Evolutionary conservation across 2,113 vertebrate genomes (phyloP).

Genomic region (Brienomyrus longianalis): DNA sequence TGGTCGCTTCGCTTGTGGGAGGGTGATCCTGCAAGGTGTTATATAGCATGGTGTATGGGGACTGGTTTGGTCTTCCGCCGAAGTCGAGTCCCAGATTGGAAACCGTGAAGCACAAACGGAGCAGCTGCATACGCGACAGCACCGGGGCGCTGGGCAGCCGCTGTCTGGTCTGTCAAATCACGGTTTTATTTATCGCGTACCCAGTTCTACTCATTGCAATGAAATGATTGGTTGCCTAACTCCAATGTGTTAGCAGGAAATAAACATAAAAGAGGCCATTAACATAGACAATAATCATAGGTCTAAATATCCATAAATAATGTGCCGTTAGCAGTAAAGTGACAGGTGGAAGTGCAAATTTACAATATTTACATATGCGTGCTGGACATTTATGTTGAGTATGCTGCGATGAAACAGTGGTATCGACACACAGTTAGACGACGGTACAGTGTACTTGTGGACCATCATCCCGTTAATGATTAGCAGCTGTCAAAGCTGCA

Average conservation of each 20-base stretch:
- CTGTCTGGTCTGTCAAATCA: background rate
- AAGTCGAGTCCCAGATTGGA: background rate
- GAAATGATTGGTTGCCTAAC: background rate
- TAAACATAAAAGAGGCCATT: background rate
- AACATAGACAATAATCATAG: background rate
- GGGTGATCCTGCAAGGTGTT: background rate
- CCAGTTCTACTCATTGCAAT: background rate
- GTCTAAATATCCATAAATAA: no score
- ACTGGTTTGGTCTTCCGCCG: background rate
- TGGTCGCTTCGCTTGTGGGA: background rate
- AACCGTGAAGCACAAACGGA: background rate
- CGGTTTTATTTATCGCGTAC: background rate
- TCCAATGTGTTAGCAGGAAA: background rate
- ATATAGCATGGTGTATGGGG: background rate
- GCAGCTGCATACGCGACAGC: background rate
- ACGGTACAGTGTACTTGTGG: background rate
- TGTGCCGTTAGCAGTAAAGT: no score
- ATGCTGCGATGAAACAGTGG: background rate
- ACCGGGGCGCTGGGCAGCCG: background rate
- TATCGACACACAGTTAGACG: background rate
- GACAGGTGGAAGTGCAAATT: no score
- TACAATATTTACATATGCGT: no score
- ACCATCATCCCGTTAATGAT: background rate
- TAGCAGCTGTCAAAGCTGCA: background rate
- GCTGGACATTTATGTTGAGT: background rate